Evolutionary conservation across 2,888 invertebrate species (phyloP).

Genomic region (Ochropleura leucogaster): DNA sequence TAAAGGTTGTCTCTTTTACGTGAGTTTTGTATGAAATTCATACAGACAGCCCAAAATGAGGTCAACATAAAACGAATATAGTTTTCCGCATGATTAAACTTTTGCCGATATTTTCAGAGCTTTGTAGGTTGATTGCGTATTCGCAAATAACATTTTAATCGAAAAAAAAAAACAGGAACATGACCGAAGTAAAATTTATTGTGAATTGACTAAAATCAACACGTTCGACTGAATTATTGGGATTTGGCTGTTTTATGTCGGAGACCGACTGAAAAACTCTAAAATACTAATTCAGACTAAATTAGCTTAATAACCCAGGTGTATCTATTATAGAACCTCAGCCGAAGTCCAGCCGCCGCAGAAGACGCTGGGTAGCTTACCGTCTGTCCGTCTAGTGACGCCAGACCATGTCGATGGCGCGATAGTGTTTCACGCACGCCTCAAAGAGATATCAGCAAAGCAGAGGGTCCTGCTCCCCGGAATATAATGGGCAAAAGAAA

Average conservation of each 20-base stretch:
- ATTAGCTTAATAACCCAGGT: neutral
- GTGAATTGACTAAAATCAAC: neutral
- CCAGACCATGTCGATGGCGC: too few relatives aligned
- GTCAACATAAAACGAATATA: constrained; percentile 45
- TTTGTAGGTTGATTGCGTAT: constrained; percentile 10
- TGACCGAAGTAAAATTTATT: neutral
- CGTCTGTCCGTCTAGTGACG: too few relatives aligned
- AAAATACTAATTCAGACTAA: neutral
- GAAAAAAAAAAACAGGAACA: neutral
- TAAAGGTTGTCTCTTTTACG: constrained; percentile 22
- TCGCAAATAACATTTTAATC: neutral
- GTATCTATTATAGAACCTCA: neutral
- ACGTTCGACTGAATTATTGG: neutral
- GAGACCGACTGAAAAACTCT: neutral
- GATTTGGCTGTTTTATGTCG: neutral
- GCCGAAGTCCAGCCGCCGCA: too few relatives aligned
- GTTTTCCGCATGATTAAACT: constrained; percentile 17
- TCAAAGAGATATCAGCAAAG: too few relatives aligned
- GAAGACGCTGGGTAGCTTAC: too few relatives aligned
- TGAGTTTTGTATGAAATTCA: constrained; percentile 47
- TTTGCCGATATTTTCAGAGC: constrained; percentile 2
- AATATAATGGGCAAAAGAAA: too few relatives aligned
- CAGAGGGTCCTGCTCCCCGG: too few relatives aligned
- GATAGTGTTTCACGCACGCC: too few relatives aligned
- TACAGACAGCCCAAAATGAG: constrained; percentile 24